Percentiles rank a stretch among this genome's conserved stretches.
phyloP scores from a whole-genome alignment of 1,140 invertebrate genomes.

The Eumeta japonica region DNA sequence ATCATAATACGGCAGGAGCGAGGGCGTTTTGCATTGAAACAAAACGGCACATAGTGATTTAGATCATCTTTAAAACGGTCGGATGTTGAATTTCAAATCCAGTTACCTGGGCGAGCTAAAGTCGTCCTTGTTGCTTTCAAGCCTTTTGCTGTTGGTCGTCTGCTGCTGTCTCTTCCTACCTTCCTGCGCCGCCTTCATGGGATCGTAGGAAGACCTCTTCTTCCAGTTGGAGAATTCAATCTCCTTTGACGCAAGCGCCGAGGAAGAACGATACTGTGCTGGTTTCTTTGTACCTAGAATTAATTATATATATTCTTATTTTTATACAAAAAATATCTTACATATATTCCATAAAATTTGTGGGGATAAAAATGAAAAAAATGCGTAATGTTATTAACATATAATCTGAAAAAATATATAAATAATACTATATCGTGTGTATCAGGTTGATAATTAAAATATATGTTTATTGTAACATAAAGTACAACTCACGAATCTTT shows the following conservation, averaged over 20 bases:
- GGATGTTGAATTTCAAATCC: not conserved
- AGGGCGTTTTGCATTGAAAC: too few relatives aligned
- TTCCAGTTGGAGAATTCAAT: slow-evolving; percentile 85
- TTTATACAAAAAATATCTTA: too few relatives aligned
- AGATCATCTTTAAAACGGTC: not conserved
- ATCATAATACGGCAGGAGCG: too few relatives aligned
- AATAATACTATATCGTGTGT: not conserved
- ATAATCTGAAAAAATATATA: too few relatives aligned
- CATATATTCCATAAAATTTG: too few relatives aligned
- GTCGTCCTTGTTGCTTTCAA: slow-evolving; percentile 45
- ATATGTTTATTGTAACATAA: too few relatives aligned
- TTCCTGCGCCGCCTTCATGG: slow-evolving; percentile 78
- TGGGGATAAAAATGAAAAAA: too few relatives aligned
- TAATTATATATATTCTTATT: too few relatives aligned
- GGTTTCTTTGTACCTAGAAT: slow-evolving; percentile 54
- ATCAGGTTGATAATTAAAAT: not conserved
- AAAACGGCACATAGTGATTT: too few relatives aligned
- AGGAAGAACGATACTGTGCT: slow-evolving; percentile 39
- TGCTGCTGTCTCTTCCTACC: slow-evolving; percentile 59
- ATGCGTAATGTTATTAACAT: not conserved
- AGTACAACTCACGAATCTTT: too few relatives aligned
- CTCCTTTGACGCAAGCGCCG: slow-evolving; percentile 53
- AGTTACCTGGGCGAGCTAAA: slow-evolving; percentile 48
- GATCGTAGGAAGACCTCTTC: slow-evolving; percentile 80
- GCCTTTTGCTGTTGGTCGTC: slow-evolving; percentile 23